These are phyloP conservation scores for Notocelia uddmanniana DNA, from an alignment of 2,888 invertebrate species.

Conservation along the genomic window DNA sequence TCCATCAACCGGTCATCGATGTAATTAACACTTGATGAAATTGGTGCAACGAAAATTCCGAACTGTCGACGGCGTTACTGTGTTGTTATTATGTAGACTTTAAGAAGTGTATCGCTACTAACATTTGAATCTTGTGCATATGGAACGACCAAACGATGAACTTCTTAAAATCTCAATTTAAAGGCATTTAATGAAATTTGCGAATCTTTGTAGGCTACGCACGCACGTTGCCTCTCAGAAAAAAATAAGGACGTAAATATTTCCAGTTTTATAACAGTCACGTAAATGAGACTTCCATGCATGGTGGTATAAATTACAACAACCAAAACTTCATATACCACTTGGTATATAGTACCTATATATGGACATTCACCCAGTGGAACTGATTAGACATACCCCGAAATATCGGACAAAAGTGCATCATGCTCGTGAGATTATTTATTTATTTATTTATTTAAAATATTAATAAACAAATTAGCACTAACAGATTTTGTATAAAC, in stretches of 20 bases:
- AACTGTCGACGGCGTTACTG: conserved; percentile 31
- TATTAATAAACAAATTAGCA: too few relatives aligned
- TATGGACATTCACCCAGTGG: not conserved
- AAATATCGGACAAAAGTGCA: not conserved
- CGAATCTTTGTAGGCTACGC: conserved; percentile 10
- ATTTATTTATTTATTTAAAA: too few relatives aligned
- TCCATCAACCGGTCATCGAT: conserved; percentile 75
- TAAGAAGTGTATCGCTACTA: conserved; percentile 45
- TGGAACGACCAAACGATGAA: conserved; percentile 25
- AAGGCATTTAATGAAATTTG: not conserved
- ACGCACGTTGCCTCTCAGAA: conserved; percentile 20
- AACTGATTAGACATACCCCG: not conserved
- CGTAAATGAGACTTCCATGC: not conserved
- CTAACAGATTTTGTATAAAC: too few relatives aligned
- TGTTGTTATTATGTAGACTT: conserved; percentile 26
- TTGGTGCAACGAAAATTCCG: conserved; percentile 76
- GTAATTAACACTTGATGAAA: conserved; percentile 69
- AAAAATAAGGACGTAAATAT: not conserved
- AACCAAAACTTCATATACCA: not conserved
- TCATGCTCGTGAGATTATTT: too few relatives aligned
- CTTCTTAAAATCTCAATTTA: conserved; percentile 38
- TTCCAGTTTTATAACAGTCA: not conserved
- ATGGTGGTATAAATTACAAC: not conserved
- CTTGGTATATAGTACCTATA: too few relatives aligned
- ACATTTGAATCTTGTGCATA: conserved; percentile 44